Conservation (phyloP, 2,797 vertebrate species). For the Gadopsis bispinosus region DNA sequence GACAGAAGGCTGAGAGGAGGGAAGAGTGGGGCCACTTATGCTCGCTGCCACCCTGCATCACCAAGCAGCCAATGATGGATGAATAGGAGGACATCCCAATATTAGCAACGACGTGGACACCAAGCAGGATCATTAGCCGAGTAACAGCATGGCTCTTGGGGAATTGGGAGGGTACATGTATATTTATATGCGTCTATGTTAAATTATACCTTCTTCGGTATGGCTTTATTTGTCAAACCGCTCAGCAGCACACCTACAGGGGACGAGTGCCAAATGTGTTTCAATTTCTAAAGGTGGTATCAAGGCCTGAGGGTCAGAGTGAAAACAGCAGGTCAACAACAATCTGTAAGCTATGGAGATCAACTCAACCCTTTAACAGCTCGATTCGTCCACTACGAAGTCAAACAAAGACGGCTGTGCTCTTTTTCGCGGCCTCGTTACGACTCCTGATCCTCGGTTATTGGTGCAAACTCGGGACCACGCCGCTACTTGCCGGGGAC, state of each 20-base stretch:
- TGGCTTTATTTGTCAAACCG: slow-evolving; percentile 58
- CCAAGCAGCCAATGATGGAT: slow-evolving; percentile 70
- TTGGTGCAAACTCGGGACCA: slow-evolving; percentile 52
- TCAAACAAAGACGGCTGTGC: slow-evolving; percentile 3
- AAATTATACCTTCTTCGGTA: slow-evolving; percentile 22
- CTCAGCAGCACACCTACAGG: slow-evolving; percentile 31
- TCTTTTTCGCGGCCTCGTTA: slow-evolving; percentile 6
- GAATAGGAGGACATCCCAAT: slow-evolving; percentile 74
- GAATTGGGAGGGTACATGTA: slow-evolving; percentile 26
- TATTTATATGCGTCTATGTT: slow-evolving; percentile 30
- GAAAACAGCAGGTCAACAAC: slow-evolving; percentile 30
- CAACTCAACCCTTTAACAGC: slow-evolving; percentile 15
- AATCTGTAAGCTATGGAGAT: slow-evolving; percentile 30
- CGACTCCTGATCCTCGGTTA: slow-evolving; percentile 45
- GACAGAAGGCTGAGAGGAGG: slow-evolving; percentile 50
- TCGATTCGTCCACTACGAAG: neutral
- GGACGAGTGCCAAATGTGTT: slow-evolving; percentile 15
- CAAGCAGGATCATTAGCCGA: slow-evolving; percentile 56
- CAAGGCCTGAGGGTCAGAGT: slow-evolving; percentile 6
- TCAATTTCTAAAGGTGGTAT: slow-evolving; percentile 27
- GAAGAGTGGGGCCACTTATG: slow-evolving; percentile 64
- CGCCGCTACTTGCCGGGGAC: slow-evolving; percentile 57
- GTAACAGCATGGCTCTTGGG: slow-evolving; percentile 48
- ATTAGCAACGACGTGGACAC: slow-evolving; percentile 61
- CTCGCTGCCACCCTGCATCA: slow-evolving; percentile 77